These are phyloP conservation scores for Gambusia affinis DNA, from an alignment of 2,113 vertebrate species.

Conservation along the genomic window DNA sequence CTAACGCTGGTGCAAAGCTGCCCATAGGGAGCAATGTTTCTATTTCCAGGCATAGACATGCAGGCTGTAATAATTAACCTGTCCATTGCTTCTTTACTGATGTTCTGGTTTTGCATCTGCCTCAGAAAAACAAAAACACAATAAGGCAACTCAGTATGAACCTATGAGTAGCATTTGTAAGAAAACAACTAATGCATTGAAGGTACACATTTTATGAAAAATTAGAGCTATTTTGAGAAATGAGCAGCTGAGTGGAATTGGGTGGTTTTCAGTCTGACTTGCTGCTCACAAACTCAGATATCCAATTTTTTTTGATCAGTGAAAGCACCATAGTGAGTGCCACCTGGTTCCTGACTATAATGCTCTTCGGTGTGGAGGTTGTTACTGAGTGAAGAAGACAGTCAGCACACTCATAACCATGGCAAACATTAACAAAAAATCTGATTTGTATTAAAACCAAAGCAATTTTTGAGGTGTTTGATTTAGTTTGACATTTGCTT, in stretches of 20 bases:
- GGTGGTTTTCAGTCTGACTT: no score
- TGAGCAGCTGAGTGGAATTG: not conserved
- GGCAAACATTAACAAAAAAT: no score
- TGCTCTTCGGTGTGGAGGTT: no score
- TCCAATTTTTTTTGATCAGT: no score
- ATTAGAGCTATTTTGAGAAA: not conserved
- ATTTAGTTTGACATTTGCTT: no score
- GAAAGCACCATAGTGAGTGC: no score
- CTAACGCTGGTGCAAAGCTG: constrained; percentile 33
- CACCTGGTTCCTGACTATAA: no score
- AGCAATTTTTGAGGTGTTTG: no score
- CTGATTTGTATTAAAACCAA: no score
- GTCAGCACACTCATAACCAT: no score
- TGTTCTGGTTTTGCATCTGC: constrained; percentile 13
- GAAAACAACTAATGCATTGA: constrained; percentile 11
- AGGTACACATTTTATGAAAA: not conserved
- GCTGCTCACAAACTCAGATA: no score
- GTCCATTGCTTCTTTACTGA: constrained; percentile 27
- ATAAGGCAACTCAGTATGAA: constrained; percentile 1
- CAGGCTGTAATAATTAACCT: constrained; percentile 47
- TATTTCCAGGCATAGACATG: constrained; percentile 15
- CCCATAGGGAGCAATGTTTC: constrained; percentile 21
- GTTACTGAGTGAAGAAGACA: no score
- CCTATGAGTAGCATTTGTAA: not conserved
- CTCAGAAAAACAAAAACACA: constrained; percentile 16